phyloP scores from a whole-genome alignment of 2,113 vertebrate species.

The Mobula hypostoma region DNA sequence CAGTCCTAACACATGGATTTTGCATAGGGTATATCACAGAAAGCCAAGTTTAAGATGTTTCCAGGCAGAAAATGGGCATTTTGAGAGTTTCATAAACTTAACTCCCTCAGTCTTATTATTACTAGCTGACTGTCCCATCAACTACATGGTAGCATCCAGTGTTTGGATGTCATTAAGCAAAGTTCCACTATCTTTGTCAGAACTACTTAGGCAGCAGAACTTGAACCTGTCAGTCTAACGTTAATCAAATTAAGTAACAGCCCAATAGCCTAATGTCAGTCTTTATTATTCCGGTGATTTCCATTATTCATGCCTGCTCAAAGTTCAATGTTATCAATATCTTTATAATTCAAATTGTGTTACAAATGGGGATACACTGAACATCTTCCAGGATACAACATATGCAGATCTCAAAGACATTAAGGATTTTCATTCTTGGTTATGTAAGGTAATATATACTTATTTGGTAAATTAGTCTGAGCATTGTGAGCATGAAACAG shows the following conservation, averaged over 20 bases:
- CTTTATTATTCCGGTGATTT: neutral
- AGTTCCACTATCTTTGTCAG: too few species aligned
- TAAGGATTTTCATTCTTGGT: neutral
- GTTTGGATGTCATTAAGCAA: neutral
- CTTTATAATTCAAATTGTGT: neutral
- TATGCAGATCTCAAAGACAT: neutral
- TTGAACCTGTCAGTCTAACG: neutral
- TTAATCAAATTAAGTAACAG: neutral
- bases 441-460: neutral
- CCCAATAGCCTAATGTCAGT: too few species aligned
- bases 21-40: neutral
- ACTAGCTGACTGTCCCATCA: neutral
- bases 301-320: neutral
- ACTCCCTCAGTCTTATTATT: neutral
- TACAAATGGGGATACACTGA: neutral
- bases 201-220: neutral
- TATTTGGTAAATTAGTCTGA: neutral
- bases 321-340: neutral
- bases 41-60: neutral
- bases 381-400: neutral
- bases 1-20: neutral
- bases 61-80: neutral
- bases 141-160: neutral
- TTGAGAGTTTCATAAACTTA: neutral
- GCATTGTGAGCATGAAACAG: neutral